Percentiles rank a stretch among this genome's conserved stretches.
These are phyloP conservation scores for Cryptotis parvus DNA, from an alignment of 2,113 vertebrate genomes.

Conservation along the genomic window DNA sequence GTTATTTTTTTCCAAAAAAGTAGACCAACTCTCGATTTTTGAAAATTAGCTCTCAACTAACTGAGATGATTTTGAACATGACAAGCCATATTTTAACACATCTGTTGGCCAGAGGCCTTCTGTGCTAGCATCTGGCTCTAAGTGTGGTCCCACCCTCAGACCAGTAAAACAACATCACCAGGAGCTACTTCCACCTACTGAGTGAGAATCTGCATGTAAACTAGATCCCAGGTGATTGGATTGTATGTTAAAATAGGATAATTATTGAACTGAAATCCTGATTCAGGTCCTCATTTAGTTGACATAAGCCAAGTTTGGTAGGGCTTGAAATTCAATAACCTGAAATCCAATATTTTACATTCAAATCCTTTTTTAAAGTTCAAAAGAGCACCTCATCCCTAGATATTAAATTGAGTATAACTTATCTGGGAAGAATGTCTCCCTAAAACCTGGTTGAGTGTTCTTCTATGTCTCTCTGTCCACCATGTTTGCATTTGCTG, in stretches of 20 bases:
- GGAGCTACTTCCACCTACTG: background rate
- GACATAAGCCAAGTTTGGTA: background rate
- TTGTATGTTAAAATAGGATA: background rate
- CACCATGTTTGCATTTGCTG: background rate
- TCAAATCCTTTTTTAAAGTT: constrained; percentile 17
- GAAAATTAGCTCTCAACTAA: background rate
- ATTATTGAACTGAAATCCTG: background rate
- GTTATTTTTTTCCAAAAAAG: background rate
- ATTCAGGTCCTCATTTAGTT: background rate
- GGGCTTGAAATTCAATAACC: background rate
- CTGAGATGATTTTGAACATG: background rate
- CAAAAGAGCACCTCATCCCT: background rate
- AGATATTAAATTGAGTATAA: background rate
- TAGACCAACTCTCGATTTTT: constrained; percentile 5
- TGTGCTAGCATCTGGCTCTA: background rate
- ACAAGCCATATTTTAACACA: background rate
- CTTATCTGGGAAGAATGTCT: background rate
- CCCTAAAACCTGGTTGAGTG: background rate
- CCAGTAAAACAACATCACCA: background rate
- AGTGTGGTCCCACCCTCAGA: background rate
- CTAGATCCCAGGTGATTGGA: background rate
- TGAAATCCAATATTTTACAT: constrained; percentile 18
- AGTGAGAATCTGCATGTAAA: background rate
- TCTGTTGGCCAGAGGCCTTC: constrained; percentile 14
- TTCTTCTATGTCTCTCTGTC: background rate